A percentile compares a stretch with the other conserved stretches of the same genome.
Conservation (phyloP, 2,113 vertebrate genomes). For the Acrocephalus arundinaceus region DNA sequence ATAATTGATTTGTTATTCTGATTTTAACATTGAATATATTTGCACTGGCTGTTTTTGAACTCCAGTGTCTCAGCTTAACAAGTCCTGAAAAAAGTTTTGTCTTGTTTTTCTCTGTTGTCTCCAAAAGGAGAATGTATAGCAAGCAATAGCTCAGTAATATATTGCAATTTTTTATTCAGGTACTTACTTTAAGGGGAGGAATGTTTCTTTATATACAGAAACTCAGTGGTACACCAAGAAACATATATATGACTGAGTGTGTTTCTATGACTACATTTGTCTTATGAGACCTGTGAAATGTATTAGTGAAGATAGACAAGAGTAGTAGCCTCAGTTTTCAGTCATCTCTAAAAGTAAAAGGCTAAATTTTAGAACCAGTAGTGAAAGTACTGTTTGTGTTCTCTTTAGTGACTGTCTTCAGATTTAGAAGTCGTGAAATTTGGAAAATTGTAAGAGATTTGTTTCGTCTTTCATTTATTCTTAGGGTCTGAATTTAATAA, state of each 20-base stretch:
- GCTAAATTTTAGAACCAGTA: neutral
- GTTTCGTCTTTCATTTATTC: neutral
- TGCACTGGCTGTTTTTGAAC: neutral
- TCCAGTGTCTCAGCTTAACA: neutral
- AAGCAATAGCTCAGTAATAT: neutral
- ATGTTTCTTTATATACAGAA: neutral
- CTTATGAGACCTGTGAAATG: neutral
- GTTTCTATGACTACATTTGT: neutral
- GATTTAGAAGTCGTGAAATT: neutral
- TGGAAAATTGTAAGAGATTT: neutral
- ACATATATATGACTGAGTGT: neutral
- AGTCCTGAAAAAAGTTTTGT: neutral
- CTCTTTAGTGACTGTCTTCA: neutral
- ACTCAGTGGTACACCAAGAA: neutral
- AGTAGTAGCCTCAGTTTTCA: neutral
- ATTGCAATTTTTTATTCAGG: neutral
- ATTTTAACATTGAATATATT: neutral
- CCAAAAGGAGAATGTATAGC: neutral
- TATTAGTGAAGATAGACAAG: neutral
- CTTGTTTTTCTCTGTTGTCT: neutral
- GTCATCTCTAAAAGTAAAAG: neutral
- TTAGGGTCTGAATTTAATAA: neutral
- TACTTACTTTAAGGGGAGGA: neutral
- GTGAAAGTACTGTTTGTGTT: neutral
- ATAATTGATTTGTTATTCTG: neutral